Percentiles rank a stretch among this genome's conserved stretches.
These are phyloP conservation scores for Emydura subglobosa DNA, from an alignment of 2,113 vertebrate species.

Conservation along the genomic window DNA sequence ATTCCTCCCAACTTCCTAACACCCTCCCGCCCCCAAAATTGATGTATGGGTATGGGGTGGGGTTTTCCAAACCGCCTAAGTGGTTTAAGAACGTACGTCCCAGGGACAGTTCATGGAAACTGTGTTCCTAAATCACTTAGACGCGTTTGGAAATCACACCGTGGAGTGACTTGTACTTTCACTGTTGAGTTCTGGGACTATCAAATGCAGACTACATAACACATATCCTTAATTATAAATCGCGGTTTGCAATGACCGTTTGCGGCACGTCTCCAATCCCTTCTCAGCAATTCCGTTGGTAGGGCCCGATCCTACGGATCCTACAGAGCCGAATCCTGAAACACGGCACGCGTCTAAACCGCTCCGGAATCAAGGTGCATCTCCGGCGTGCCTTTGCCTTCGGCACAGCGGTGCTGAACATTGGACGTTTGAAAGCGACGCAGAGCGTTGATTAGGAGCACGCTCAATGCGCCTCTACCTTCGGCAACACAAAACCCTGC, in stretches of 20 bases:
- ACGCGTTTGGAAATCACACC: not conserved
- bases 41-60: not conserved
- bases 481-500: not conserved
- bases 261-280: not conserved
- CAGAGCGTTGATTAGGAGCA: not conserved
- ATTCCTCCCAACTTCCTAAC: not conserved
- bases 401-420: not conserved
- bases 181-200: not conserved
- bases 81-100: not conserved
- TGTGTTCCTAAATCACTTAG: not conserved
- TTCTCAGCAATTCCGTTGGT: not conserved
- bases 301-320: not conserved
- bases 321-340: not conserved
- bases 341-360: not conserved
- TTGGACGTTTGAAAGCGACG: accelerated
- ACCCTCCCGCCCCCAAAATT: no score
- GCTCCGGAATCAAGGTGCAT: not conserved
- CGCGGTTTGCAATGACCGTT: no score
- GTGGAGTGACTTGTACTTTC: not conserved
- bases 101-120: not conserved
- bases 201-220: not conserved
- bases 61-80: not conserved
- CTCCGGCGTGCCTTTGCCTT: not conserved
- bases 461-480: not conserved
- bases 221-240: not conserved